Percentiles rank a stretch among this genome's conserved stretches.
Conservation (phyloP, 37 sponge, comb jelly and placozoan species). For the Mnemiopsis leidyi region DNA sequence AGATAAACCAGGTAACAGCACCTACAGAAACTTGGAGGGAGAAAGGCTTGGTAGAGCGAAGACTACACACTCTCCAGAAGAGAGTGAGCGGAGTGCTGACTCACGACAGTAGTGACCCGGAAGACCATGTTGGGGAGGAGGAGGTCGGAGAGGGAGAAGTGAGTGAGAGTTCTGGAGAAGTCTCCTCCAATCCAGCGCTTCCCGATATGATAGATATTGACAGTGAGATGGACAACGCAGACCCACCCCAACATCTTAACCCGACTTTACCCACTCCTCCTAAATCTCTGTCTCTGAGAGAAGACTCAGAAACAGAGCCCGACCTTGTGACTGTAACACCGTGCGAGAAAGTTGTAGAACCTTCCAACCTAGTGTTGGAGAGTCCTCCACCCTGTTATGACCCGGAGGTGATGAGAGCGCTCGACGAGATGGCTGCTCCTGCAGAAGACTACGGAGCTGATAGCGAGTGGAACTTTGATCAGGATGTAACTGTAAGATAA, state of each 20-base stretch:
- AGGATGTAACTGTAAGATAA: too few species aligned
- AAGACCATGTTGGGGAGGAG: background rate
- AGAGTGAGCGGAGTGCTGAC: background rate
- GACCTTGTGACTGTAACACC: background rate
- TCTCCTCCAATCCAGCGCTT: too few species aligned
- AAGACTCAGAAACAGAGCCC: background rate
- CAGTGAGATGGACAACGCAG: background rate
- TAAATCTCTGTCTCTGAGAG: background rate
- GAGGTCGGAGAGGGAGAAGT: background rate
- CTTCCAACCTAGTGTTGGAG: background rate
- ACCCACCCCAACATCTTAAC: too few species aligned
- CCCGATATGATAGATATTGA: background rate
- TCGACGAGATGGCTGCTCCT: background rate
- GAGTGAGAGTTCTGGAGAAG: too few species aligned
- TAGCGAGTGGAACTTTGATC: background rate
- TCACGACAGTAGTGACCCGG: background rate
- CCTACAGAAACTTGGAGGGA: background rate
- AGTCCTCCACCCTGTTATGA: background rate
- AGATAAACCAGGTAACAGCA: background rate
- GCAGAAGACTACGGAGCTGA: background rate
- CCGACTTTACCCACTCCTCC: background rate
- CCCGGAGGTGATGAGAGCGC: background rate
- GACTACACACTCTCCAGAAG: background rate
- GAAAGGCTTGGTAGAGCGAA: background rate
- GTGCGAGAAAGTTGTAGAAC: background rate